phyloP scores from a whole-genome alignment of 2,888 invertebrate species.

The Synergus gifuensis region DNA sequence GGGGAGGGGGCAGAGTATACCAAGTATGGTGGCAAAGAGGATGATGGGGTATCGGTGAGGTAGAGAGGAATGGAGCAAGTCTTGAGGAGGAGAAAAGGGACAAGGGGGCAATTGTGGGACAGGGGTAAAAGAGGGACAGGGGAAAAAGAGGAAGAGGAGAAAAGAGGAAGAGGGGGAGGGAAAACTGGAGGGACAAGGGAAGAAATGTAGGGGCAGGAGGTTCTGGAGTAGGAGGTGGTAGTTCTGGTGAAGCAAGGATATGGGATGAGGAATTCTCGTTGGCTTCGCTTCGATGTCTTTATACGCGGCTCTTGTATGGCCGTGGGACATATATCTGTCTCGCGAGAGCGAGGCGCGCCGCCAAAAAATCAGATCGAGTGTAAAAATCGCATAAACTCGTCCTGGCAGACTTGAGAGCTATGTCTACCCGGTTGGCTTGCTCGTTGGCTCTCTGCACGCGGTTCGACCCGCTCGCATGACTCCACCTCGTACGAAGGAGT shows the following conservation, averaged over 20 bases:
- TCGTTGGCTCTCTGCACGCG: constrained; percentile 54
- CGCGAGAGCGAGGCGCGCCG: constrained; percentile 76
- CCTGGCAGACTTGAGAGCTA: constrained; percentile 74
- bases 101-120: constrained; percentile 43
- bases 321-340: constrained; percentile 77
- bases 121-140: too few relatives aligned
- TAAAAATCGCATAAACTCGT: constrained; percentile 78
- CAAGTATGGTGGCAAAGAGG: constrained; percentile 76
- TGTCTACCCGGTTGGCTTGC: constrained; percentile 69
- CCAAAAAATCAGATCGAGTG: constrained; percentile 78
- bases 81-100: constrained; percentile 45
- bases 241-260: constrained; percentile 52
- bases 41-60: constrained; percentile 67
- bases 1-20: constrained; percentile 65
- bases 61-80: constrained; percentile 50
- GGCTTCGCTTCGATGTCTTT: constrained; percentile 78
- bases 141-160: constrained; percentile 40
- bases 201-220: constrained; percentile 45
- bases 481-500: constrained; percentile 44
- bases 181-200: constrained; percentile 44
- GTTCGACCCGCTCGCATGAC: constrained; percentile 54
- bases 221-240: constrained; percentile 24
- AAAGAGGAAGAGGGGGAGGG: constrained; percentile 49
- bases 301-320: constrained; percentile 76
- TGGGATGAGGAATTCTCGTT: constrained; percentile 78